phyloP scores from a whole-genome alignment of 2,113 vertebrate species.

The western clawed frog (Xenopus tropicalis) region DNA sequence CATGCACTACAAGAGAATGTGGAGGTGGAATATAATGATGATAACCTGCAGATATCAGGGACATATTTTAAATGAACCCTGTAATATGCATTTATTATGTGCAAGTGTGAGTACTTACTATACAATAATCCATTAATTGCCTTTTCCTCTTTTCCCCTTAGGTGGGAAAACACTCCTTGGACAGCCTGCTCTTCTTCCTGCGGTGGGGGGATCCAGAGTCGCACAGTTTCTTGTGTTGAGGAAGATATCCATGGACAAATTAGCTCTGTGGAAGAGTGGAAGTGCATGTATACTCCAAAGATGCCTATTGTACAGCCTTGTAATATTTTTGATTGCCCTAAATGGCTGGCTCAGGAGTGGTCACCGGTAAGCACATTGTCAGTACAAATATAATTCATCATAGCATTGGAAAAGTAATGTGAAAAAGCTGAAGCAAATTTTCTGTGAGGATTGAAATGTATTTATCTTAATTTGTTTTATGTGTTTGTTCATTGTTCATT shows the following conservation, averaged over 20 bases:
- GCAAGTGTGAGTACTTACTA: no score
- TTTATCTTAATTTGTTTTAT: no score
- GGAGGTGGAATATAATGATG: no score
- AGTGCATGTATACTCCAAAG: conserved; percentile 93
- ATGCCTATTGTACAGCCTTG: conserved; percentile 85
- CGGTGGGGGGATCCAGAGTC: conserved; percentile 90
- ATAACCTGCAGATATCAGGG: no score
- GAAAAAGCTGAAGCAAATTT: no score
- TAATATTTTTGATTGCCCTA: conserved; percentile 92
- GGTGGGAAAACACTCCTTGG: conserved; percentile 96
- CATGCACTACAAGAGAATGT: no score
- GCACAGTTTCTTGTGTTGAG: conserved; percentile 90
- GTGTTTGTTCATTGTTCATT: no score
- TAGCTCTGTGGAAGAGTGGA: conserved; percentile 90
- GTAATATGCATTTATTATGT: no score
- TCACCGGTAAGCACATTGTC: conserved; percentile 75
- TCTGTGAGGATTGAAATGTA: no score
- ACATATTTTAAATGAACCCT: no score
- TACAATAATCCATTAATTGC: background rate
- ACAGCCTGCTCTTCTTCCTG: conserved; percentile 93
- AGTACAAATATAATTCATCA: background rate
- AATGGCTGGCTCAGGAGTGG: conserved; percentile 97
- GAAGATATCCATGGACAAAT: conserved; percentile 92
- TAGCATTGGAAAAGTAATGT: no score
- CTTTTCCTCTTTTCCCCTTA: conserved; percentile 53